Evolutionary conservation across 64 coral and sea anemone species (phyloP).

Genomic region (Hydrozoanthus tunicans): DNA sequence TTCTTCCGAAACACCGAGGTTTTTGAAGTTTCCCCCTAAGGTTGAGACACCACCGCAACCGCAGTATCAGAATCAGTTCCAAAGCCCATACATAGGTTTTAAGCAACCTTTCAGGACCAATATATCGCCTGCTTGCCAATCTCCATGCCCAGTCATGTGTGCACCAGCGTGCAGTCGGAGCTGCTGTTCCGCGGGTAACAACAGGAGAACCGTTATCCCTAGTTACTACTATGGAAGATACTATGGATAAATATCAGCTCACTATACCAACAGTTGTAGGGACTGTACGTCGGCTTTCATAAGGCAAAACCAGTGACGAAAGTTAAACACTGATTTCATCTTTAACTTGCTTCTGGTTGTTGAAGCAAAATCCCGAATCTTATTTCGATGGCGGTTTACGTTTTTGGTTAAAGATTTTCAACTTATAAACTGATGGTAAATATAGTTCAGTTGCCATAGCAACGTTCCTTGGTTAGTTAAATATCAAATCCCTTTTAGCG

Average conservation of each 20-base stretch:
- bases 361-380: too few relatives aligned
- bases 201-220: slow-evolving; percentile 28
- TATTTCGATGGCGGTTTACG: too few relatives aligned
- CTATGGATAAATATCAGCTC: background rate
- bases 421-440: too few relatives aligned
- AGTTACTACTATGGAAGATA: background rate
- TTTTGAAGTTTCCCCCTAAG: slow-evolving; percentile 28
- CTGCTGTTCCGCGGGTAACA: background rate
- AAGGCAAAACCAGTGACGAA: too few relatives aligned
- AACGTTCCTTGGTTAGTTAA: too few relatives aligned
- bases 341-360: too few relatives aligned
- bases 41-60: slow-evolving; percentile 3
- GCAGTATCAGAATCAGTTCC: slow-evolving; percentile 37
- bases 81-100: slow-evolving; percentile 25
- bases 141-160: slow-evolving; percentile 56
- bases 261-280: too few relatives aligned
- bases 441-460: too few relatives aligned
- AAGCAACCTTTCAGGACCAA: slow-evolving; percentile 9
- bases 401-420: too few relatives aligned
- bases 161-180: slow-evolving; percentile 60
- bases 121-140: slow-evolving; percentile 38
- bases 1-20: slow-evolving; percentile 15
- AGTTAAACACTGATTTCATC: too few relatives aligned
- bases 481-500: too few relatives aligned
- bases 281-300: too few relatives aligned